Base-by-base conservation (phyloP, 2,888 invertebrate species). In the Tipula helvola region DNA sequence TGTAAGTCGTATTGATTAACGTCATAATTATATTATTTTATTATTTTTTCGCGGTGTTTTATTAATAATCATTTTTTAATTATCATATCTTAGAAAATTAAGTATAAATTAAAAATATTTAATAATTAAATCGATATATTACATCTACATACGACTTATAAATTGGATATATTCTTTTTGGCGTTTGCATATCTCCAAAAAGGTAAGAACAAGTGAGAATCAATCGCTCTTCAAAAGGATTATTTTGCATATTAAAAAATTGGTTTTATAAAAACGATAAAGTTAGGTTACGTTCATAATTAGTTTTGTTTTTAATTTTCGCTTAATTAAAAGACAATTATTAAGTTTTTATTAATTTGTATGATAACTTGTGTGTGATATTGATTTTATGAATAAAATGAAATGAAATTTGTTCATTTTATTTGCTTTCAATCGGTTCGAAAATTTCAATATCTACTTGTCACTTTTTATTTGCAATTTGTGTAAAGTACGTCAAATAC, bases 1-100 rank as follows among this genome's bases (percentile, higher is more conserved):
- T 84, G 41, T 84, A 84, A 84, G 84, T 84, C 84, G 84, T 84
- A 84, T 84, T 84, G 84, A 84, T 84, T 84, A 84, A 84, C 84
- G 84, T 84, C 84, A 84, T 84, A 84, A 84, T 41, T 84, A 71
- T 71, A 39, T 39, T 84, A 84, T 84, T 84, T 84, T 84, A 84
- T 84, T 41, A 39, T 84, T 84, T 84, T 44, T 84, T 16, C 39
- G 84, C 84, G 84, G 84, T 84, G 84, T 39, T 84, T 84, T 84
- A 84, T 39, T 84, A 39, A 84, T 84, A 84, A 84, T 84, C 39
- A 57, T 71, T 84, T 39, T 41, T 84, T 84, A 84, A 84, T 84
- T 84, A 84, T 41, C 84, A 84, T 41, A 84, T 84, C 41, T 84
- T 84, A 84, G 41, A 36, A 71, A 71, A 71, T 71, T 71, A 71